These are phyloP conservation scores for Melanchra persicariae DNA, from an alignment of 2,888 invertebrate species.

Conservation along the genomic window DNA sequence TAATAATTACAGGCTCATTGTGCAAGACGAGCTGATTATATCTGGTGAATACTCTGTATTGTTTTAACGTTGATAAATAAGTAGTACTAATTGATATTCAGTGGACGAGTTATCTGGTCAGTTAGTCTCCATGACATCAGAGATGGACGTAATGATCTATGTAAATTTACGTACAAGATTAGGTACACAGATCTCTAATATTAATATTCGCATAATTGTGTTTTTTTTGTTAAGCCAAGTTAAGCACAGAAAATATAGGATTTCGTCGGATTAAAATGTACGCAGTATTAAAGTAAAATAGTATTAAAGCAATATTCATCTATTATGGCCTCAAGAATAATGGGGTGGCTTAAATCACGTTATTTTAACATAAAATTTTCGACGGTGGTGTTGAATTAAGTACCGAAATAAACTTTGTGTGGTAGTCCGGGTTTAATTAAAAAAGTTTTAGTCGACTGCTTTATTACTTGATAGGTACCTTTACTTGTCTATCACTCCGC, in stretches of 20 bases:
- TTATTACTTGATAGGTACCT: constrained; percentile 59
- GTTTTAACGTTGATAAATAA: neutral
- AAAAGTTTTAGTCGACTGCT: constrained; percentile 64
- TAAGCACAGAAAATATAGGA: neutral
- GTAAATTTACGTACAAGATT: neutral
- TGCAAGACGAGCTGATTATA: neutral
- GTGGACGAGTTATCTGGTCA: neutral
- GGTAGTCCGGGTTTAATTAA: constrained; percentile 61
- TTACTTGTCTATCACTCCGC: constrained; percentile 50
- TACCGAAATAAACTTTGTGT: constrained; percentile 59
- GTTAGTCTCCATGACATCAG: constrained; percentile 11
- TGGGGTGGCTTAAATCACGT: constrained; percentile 29
- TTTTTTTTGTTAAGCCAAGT: neutral
- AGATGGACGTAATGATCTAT: constrained; percentile 4
- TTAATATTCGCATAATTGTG: neutral
- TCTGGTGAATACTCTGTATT: constrained; percentile 1
- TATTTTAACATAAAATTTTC: constrained; percentile 48
- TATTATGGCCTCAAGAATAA: constrained; percentile 42
- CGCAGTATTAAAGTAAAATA: constrained; percentile 18
- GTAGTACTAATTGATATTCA: constrained; percentile 5
- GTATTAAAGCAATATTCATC: constrained; percentile 26
- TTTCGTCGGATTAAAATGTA: constrained; percentile 4
- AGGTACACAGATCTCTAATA: neutral
- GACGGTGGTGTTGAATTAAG: constrained; percentile 53
- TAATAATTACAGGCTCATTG: neutral